Base-by-base conservation (phyloP, 1,140 invertebrate species). In the Drosophila ohnishii region DNA sequence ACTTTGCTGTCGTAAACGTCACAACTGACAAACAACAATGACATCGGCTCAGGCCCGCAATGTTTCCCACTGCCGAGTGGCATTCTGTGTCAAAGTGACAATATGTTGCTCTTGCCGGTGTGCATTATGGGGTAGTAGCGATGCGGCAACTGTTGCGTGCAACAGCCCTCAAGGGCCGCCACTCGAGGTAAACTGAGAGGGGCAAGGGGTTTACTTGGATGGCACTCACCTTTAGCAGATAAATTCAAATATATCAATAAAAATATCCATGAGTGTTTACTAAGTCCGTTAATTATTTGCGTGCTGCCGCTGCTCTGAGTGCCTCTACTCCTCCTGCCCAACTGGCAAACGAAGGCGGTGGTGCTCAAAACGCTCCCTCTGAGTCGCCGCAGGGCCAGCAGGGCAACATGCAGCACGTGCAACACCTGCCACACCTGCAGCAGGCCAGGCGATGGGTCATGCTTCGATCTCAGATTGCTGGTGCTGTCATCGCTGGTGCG, bases 191-290 rank as follows among this genome's bases (percentile, higher is more conserved):
- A 76, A 48, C 51, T 70, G 34, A 59, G 28, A 39, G 40, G 19
- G 19, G 19, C 34, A 37, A 37, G 50, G 32, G 25, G 19, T 25
- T 42, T 44, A 34, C 16, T 59, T 61, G 19, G 28, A 44, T 39
- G 55, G 50, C 76, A 91, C 90, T 91, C 75, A 91, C 90, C 85
- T 91, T 84, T 90, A 89, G 90, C 90, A 91, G 90, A 91, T 90
- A 91, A 90, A 88, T 91, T 91, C 85, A 91, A 90, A 82, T 91
- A 91, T 79, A 91, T 91, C 80, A 91, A 73, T 90, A 91, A 88
- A 91, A 91, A 91, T 90, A 91, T 91, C 90, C 90, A 91, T 87
- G 90, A 91, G 84, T 91, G 90, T 88, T 91, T 91, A 85, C 90
- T 91, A 80, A 91, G 87, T 91, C 90, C 82, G 67, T 89, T 86